Base-by-base conservation (phyloP, 1,140 invertebrate species). In the Oreohelix idahoensis region DNA sequence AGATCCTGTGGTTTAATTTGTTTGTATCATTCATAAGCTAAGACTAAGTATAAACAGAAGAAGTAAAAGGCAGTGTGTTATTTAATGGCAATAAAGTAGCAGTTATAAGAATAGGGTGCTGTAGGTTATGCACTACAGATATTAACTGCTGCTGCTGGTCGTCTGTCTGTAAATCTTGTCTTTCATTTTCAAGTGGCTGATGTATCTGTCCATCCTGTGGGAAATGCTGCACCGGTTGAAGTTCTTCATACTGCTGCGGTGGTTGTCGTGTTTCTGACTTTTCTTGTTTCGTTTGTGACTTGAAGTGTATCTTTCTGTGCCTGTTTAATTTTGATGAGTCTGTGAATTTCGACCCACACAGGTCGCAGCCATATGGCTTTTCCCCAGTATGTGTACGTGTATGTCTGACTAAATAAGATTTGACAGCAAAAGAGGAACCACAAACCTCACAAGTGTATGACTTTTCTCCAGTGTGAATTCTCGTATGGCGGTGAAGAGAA, bases 381-480 rank as follows among this genome's bases (percentile, higher is more conserved):
- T 97, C 97, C 89, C 98, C 97, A 0, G 97, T 98, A 71, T 98
- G 97, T 0, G 97, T 98, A n/a, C 98, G 93, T 26, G 97, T 94
- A 90, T 98, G 97, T 0, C 97, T 98, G 93, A 97, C 97, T 49
- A 98, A 93, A 89, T 98, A 98, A 69, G 96, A 97, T 53, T 96
- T 94, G 92, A 97, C 96, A 92, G 97, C 97, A 91, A 97, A 97
- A 87, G 95, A 95, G 69, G 96, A 94, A 84, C 95, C 95, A 93
- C 96, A 97, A 0, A 96, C 96, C 0, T 96, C 95, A 90, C 96
- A 97, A 89, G 97, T 97, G 93, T 97, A 86, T 0, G 81, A 81
- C 23, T 83, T 84, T 71, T 86, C 86, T 29, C 79, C 84, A 10
- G 84, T 79, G 58, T 86, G 86, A 1, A 80, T 83, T 32, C 81